Evolutionary conservation across 2,113 vertebrate species (phyloP).

Genomic region (Chloebia gouldiae): DNA sequence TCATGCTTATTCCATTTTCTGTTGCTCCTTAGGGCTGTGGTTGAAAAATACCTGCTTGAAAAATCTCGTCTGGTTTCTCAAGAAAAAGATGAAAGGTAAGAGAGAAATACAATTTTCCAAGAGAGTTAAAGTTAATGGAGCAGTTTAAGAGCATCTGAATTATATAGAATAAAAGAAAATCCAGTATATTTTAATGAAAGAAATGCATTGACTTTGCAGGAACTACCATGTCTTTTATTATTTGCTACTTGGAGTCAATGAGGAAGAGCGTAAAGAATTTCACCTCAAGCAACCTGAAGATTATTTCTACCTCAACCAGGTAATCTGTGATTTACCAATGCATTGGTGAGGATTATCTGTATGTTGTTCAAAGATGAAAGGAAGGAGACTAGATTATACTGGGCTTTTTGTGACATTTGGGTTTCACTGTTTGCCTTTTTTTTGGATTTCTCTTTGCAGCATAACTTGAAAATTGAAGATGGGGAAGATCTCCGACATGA

Average conservation of each 20-base stretch:
- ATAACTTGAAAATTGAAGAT: conserved; percentile 98
- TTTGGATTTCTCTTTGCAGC: conserved; percentile 64
- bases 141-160: background rate
- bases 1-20: background rate
- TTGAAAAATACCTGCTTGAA: conserved; percentile 98
- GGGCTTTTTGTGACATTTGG: background rate
- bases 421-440: background rate
- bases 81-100: conserved; percentile 95
- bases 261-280: conserved; percentile 90
- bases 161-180: background rate
- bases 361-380: background rate
- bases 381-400: background rate
- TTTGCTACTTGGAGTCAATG: conserved; percentile 88
- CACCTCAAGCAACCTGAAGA: conserved; percentile 93
- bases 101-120: background rate
- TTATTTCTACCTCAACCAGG: conserved; percentile 99
- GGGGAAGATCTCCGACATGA: conserved; percentile 94
- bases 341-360: background rate
- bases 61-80: conserved; percentile 96
- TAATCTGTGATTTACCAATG: conserved; percentile 44
- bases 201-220: conserved; percentile 65
- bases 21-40: conserved; percentile 83
- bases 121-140: background rate
- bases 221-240: conserved; percentile 99
- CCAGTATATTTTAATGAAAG: background rate